Percentiles rank a stretch among this genome's conserved stretches.
phyloP scores from a whole-genome alignment of 2,888 invertebrate species.

The Drosophila colorata region DNA sequence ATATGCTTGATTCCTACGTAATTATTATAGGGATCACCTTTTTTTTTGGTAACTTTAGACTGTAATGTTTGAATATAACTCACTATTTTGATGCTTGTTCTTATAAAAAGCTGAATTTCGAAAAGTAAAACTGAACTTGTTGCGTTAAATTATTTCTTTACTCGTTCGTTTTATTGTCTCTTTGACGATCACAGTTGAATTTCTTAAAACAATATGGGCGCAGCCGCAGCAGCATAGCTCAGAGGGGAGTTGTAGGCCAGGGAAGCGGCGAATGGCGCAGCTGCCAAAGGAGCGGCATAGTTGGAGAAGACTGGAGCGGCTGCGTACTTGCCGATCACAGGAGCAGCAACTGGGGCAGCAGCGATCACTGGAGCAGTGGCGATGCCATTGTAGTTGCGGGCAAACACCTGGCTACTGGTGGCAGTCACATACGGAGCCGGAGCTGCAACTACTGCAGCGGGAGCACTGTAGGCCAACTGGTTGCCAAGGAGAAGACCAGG shows the following conservation, averaged over 20 bases:
- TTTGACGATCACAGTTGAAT: not conserved
- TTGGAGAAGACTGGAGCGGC: too few relatives aligned
- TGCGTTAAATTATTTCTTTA: too few relatives aligned
- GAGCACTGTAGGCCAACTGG: not conserved
- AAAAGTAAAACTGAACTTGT: too few relatives aligned
- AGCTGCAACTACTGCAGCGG: slow-evolving; percentile 66
- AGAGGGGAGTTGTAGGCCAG: slow-evolving; percentile 1
- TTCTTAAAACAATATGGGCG: slow-evolving; percentile 11
- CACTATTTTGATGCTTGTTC: too few relatives aligned
- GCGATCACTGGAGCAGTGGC: slow-evolving; percentile 65
- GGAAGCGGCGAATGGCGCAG: slow-evolving; percentile 17
- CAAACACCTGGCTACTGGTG: slow-evolving; percentile 76
- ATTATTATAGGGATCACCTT: too few relatives aligned
- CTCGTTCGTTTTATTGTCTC: not conserved
- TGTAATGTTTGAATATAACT: too few relatives aligned
- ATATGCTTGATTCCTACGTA: too few relatives aligned
- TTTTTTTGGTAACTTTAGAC: too few relatives aligned
- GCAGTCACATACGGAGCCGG: slow-evolving; percentile 67
- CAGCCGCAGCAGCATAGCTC: slow-evolving; percentile 21
- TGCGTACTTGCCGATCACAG: slow-evolving; percentile 37
- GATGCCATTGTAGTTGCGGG: slow-evolving; percentile 75
- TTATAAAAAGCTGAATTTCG: too few relatives aligned
- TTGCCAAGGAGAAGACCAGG: too few relatives aligned
- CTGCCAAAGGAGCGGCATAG: slow-evolving; percentile 27
- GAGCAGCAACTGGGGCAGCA: slow-evolving; percentile 44